Conservation (phyloP, 2,888 invertebrate species). For the Seira ritae region DNA sequence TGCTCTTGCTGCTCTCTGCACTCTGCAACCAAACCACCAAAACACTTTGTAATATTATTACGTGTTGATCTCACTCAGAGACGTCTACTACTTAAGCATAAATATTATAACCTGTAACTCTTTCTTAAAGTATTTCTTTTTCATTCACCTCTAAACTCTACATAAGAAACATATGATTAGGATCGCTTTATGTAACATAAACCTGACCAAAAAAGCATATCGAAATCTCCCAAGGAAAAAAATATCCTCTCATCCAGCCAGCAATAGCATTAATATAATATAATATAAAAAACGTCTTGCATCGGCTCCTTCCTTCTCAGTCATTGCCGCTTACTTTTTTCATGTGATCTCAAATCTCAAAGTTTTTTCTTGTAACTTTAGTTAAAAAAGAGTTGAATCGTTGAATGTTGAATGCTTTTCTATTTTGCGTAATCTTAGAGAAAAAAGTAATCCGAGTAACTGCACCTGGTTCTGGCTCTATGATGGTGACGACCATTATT, state of each 20-base stretch:
- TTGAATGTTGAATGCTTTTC: too few species aligned
- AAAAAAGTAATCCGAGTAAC: constrained; percentile 54
- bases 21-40: too few species aligned
- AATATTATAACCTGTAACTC: not conserved
- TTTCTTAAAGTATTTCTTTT: not conserved
- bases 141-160: not conserved
- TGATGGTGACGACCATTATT: too few species aligned
- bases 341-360: not conserved
- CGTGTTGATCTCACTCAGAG: not conserved
- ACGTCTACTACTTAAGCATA: not conserved
- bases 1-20: not conserved
- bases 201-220: constrained; percentile 63
- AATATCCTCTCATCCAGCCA: not conserved
- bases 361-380: too few species aligned
- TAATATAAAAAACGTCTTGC: not conserved
- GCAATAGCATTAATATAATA: not conserved
- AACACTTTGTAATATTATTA: not conserved
- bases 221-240: constrained; percentile 32
- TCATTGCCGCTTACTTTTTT: not conserved
- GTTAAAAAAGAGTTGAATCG: too few species aligned
- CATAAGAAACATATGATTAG: not conserved
- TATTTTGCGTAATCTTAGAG: too few species aligned
- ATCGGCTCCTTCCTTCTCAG: not conserved
- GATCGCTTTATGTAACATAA: constrained; percentile 44
- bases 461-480: constrained; percentile 26